Evolutionary conservation across 35 echinoderm and acorn worm genomes (phyloP), one percentile per base, ranked within the genome.

Genomic region (Amphiura filiformis): DNA sequence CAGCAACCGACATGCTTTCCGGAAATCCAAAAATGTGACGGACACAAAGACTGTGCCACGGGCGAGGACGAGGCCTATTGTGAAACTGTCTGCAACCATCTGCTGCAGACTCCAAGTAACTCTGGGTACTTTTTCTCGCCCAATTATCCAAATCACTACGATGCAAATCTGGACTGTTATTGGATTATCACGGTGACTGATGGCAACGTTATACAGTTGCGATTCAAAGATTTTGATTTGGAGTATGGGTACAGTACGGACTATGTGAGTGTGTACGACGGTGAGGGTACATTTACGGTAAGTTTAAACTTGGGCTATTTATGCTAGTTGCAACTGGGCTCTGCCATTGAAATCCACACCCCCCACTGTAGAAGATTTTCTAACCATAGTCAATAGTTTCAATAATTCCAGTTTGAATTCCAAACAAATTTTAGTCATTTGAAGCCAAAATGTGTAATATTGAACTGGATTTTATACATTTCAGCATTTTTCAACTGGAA

Each of bases 241-340:
- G 95, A 97, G 78, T 33, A 57, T 79, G 86, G 80, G 4, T 88
- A 80, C 39, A 32, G 78, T 18, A 91, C 86, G 0, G 91, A 97
- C 76, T 94, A 86, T 79, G 88, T 97, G 30, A 86, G 82, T 1
- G 94, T 96, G 18, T 93, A 81, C 33, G 90, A 96, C 65, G 94
- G 84, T 0, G 76, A 57, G 31, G 38, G 34, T 31, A 28, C 28
- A 17, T 39, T 34, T 30, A 76, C 84, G 22, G 84, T 86, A 42
- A 76, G 84, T 86, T 47, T n/a, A n/a, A n/a, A n/a, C n/a, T n/a
- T n/a, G n/a, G n/a, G n/a, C n/a, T n/a, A n/a, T n/a, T n/a, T n/a
- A n/a, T n/a, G n/a, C n/a, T n/a, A n/a, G n/a, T n/a, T n/a, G n/a
- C n/a, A n/a, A n/a, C n/a, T n/a, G n/a, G n/a, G n/a, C n/a, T n/a